Base-by-base conservation (phyloP, 1,140 invertebrate species). In the Goniozus legneri region DNA sequence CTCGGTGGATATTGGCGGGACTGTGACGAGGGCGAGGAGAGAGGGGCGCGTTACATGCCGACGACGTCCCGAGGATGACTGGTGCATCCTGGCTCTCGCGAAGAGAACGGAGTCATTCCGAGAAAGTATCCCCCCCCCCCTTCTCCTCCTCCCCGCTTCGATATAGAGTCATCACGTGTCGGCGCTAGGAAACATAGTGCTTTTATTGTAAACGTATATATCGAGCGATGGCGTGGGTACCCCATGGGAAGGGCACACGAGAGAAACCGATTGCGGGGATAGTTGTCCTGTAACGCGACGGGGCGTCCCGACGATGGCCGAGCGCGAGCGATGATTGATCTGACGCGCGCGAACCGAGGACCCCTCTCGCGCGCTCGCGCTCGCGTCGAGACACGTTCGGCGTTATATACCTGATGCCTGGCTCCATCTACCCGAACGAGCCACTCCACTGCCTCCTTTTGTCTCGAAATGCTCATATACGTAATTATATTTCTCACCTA, bases 101-200 rank as follows among this genome's bases (percentile, higher is more conserved):
- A 53, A 32, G 43, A 33, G 54, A 42, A 54, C 33, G 42, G 0
- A 44, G 56, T 59, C 55, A 59, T 59, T 59, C 57, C 58, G 22
- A 59, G 57, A 59, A 59, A 59, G 45, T 27, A 47, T 36, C 51
- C 47, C 39, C n/a, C n/a, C n/a, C n/a, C n/a, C n/a, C n/a, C n/a
- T 44, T 27, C 43, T 31, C 24, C 16, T 31, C 30, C 4, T 27
- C 39, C 14, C 39, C 2, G 27, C 41, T 12, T 48, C 49, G 39
- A 46, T 58, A 61, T 62, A 56, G 58, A 62, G 55, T 61, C 59
- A 61, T 62, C 59, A 61, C 58, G 55, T 50, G 50, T 58, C 59
- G 59, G 33, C 49, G 54, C 58, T 61, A 58, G 59, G 58, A 62
- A n/a, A n/a, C n/a, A n/a, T 62, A 56, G 59, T 62, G 52, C 41